A percentile compares a stretch with the other conserved stretches of the same genome.
Evolutionary conservation across 2,113 vertebrate genomes (phyloP).

Genomic region (Ariopsis seemanni): DNA sequence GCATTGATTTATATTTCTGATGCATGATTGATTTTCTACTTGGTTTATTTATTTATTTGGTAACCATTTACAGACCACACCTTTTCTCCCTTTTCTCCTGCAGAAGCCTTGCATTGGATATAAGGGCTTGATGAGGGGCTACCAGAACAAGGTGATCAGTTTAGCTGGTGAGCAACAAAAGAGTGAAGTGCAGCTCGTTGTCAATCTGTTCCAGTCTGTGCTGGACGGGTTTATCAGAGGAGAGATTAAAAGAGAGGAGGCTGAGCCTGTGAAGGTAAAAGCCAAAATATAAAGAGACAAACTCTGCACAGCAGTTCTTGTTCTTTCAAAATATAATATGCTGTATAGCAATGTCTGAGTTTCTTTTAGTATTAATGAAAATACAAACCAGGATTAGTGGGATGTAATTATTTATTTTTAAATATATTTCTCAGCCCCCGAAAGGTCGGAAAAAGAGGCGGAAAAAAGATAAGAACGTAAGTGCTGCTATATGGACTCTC

Average conservation of each 20-base stretch:
- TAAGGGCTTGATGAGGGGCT: constrained; percentile 88
- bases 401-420: neutral
- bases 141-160: constrained; percentile 85
- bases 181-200: constrained; percentile 86
- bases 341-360: neutral
- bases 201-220: constrained; percentile 95
- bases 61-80: neutral
- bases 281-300: neutral
- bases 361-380: neutral
- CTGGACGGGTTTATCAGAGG: constrained; percentile 91
- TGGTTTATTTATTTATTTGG: too few species aligned
- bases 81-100: neutral
- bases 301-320: neutral
- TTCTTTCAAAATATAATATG: neutral
- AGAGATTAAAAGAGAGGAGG: constrained; percentile 88
- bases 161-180: constrained; percentile 84
- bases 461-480: constrained; percentile 90
- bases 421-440: constrained; percentile 71
- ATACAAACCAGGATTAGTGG: neutral
- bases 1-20: neutral
- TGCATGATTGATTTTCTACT: neutral
- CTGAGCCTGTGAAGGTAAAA: constrained; percentile 81
- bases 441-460: constrained; percentile 93
- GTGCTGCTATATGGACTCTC: constrained; percentile 52
- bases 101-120: constrained; percentile 92